Conservation (phyloP, 2,113 vertebrate genomes). For the Rhea pennata region DNA sequence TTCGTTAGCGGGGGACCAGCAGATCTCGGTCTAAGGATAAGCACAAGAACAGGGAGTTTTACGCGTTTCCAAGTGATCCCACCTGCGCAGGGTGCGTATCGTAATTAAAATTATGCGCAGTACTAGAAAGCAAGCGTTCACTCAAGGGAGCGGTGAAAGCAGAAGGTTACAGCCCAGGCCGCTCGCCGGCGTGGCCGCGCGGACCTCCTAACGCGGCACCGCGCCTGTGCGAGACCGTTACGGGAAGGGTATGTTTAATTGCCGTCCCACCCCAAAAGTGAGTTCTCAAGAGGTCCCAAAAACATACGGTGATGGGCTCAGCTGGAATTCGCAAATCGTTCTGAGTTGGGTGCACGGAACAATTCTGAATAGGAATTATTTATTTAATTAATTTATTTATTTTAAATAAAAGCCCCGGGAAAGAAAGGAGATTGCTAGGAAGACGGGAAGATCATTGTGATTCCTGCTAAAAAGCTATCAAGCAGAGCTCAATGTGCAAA, state of each 20-base stretch:
- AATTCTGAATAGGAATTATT: conserved; percentile 26
- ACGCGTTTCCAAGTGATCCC: neutral
- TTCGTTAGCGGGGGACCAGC: conserved; percentile 14
- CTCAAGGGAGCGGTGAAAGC: neutral
- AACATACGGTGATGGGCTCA: neutral
- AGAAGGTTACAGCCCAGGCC: neutral
- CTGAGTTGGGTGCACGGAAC: conserved; percentile 41
- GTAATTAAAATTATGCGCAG: conserved; percentile 29
- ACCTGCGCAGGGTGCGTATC: neutral
- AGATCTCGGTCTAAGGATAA: conserved; percentile 13
- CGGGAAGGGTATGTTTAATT: neutral
- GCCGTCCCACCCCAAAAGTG: neutral
- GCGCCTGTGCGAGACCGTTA: neutral
- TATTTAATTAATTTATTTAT: too few species aligned
- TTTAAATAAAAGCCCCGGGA: neutral
- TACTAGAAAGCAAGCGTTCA: neutral
- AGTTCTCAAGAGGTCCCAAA: conserved; percentile 20
- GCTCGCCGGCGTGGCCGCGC: neutral
- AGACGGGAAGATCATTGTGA: neutral
- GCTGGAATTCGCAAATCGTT: neutral
- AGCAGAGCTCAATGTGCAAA: neutral
- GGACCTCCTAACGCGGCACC: neutral
- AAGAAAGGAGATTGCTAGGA: neutral
- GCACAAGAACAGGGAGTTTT: neutral
- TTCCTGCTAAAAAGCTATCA: conserved; percentile 6